Evolutionary conservation across 2,888 invertebrate genomes (phyloP), one percentile per base, ranked within the genome.

Genomic region (Leptura quadrifasciata): DNA sequence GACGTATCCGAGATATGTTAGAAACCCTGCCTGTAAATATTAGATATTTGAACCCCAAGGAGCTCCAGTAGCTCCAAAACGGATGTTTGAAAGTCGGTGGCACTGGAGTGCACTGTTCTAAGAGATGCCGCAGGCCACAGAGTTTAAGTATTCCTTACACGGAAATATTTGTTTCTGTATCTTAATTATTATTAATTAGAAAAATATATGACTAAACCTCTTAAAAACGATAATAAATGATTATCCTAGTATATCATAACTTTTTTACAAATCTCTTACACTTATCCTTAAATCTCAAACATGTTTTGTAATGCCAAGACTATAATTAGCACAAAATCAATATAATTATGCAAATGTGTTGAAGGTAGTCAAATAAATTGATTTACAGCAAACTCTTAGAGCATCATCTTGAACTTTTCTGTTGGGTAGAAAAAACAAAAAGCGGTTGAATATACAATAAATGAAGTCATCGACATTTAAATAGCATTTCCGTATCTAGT

Each of bases 391-490:
- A 60, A 60, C 17, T n/a, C 24, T 27, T 31, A n/a, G 24, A 60
- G 27, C 60, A n/a, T 60, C n/a, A 60, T 12, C 27, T 24, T n/a
- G 24, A 60, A 60, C 60, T 27, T 60, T 21, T n/a, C 27, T 60
- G 60, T 10, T 27, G 27, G 2, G n/a, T 57, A 27, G 8, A 20
- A 27, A 60, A n/a, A 20, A 55, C 5, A 57, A 57, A 10, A 57
- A 4, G 21, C 21, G 31, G n/a, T 27, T 17, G 31, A 60, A 60
- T 60, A n/a, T 60, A 60, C 63, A 35, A 54, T 21, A 20, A 24
- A 54, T 68, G 68, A 68, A 68, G 68, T 68, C 68, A 68, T 55
- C 68, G 68, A 68, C 68, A 68, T 68, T 68, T 68, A 55, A 54
- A 55, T 35, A 31, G 4, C 57, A 20, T 55, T 68, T 68, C 68